Conservation (phyloP, 1,140 invertebrate species). For the Drosophila takahashii region DNA sequence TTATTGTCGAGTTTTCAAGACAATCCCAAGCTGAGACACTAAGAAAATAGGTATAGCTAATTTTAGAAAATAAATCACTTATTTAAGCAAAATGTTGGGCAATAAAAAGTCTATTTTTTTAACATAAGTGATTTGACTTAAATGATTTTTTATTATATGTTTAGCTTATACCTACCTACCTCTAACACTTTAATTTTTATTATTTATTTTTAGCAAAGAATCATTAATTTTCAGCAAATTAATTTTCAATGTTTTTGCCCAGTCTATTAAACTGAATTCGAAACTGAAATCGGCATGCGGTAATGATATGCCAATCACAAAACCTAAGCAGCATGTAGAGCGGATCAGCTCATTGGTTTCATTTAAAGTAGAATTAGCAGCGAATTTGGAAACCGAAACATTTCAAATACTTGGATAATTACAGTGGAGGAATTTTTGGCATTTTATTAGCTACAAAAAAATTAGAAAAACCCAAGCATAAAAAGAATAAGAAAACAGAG, state of each 20-base stretch:
- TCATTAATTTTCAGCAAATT: background rate
- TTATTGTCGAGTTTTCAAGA: slow-evolving; percentile 20
- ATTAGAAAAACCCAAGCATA: background rate
- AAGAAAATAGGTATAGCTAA: background rate
- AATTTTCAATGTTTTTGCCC: background rate
- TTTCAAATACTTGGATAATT: slow-evolving; percentile 64
- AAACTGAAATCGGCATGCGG: slow-evolving; percentile 37
- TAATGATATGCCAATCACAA: slow-evolving; percentile 80
- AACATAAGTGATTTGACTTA: background rate
- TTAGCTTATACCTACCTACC: too few relatives aligned
- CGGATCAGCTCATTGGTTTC: slow-evolving; percentile 67
- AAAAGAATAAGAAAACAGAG: background rate
- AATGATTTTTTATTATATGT: too few relatives aligned
- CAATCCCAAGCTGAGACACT: slow-evolving; percentile 25
- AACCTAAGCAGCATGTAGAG: slow-evolving; percentile 64
- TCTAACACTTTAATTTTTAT: too few relatives aligned
- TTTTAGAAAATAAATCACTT: background rate
- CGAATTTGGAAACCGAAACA: slow-evolving; percentile 59
- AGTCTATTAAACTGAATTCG: slow-evolving; percentile 19
- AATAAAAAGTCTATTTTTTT: too few relatives aligned
- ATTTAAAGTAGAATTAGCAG: slow-evolving; percentile 70
- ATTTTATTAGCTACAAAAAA: slow-evolving; percentile 17
- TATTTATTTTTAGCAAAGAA: too few relatives aligned
- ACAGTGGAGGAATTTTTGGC: slow-evolving; percentile 56
- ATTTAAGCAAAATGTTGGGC: too few relatives aligned